phyloP scores from a whole-genome alignment of 2,888 invertebrate species.

The Sepiola atlantica region DNA sequence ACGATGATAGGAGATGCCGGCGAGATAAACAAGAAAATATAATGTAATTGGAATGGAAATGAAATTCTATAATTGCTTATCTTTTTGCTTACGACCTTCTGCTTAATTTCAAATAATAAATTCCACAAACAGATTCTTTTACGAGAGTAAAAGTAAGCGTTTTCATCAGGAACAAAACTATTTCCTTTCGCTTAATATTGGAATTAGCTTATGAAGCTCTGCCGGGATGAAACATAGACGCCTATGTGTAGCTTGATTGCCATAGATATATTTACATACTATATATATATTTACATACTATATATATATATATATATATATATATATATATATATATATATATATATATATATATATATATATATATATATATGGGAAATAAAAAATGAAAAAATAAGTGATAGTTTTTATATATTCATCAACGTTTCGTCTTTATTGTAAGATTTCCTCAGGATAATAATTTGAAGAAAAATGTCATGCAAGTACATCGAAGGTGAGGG shows the following conservation, averaged over 20 bases:
- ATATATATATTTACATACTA: no score
- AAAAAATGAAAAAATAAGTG: no score
- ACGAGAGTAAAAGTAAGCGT: no score
- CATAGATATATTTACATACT: not conserved
- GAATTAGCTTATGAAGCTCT: no score
- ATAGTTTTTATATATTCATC: no score
- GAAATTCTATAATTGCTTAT: not conserved
- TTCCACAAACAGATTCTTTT: not conserved
- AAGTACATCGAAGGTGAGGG: no score
- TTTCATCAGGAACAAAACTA: no score
- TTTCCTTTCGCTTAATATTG: no score
- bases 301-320: not conserved
- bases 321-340: no score
- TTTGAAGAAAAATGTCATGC: no score
- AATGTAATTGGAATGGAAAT: not conserved
- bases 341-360: not conserved
- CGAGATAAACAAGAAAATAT: not conserved
- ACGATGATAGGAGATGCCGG: not conserved
- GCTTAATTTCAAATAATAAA: not conserved
- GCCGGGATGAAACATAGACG: not conserved
- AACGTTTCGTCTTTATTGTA: no score
- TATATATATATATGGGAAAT: not conserved
- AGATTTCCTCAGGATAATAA: no score
- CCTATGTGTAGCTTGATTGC: not conserved
- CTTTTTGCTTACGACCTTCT: not conserved